Evolutionary conservation across 2,888 invertebrate genomes (phyloP).

Genomic region (Synergus gifuensis): DNA sequence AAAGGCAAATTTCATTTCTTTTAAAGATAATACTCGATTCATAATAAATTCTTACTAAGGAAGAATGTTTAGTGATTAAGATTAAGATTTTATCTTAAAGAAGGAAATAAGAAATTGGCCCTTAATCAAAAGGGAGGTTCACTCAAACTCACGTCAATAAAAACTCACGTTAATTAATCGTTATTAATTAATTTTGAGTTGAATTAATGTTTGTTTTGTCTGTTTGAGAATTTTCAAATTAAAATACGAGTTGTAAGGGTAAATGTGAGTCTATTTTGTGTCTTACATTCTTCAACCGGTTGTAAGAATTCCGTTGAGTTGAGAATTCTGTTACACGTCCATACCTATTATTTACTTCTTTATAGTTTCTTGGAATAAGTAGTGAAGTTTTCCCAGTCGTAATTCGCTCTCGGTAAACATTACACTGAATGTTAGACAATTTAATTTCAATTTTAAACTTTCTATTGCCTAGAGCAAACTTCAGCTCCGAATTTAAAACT

Average conservation of each 20-base stretch:
- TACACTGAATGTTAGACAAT: neutral
- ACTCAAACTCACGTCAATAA: too few species aligned
- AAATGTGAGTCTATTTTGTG: slow-evolving; percentile 6
- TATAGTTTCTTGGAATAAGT: slow-evolving; percentile 27
- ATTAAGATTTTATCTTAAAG: too few species aligned
- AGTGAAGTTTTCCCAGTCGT: slow-evolving; percentile 19
- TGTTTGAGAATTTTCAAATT: too few species aligned
- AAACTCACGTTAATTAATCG: too few species aligned
- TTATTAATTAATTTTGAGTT: too few species aligned
- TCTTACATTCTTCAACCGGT: slow-evolving; percentile 21
- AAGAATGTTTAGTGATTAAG: too few species aligned
- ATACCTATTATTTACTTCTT: slow-evolving; percentile 33
- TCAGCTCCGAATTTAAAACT: too few species aligned
- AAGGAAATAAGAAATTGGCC: too few species aligned
- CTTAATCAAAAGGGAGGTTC: too few species aligned
- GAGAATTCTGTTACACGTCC: slow-evolving; percentile 24
- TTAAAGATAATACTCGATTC: too few species aligned
- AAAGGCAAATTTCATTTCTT: too few species aligned
- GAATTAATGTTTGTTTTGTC: neutral
- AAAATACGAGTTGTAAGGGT: neutral
- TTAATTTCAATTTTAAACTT: slow-evolving; percentile 19
- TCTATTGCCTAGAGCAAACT: neutral
- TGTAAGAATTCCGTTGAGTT: slow-evolving; percentile 17
- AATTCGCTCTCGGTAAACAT: slow-evolving; percentile 23
- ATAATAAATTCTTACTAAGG: too few species aligned